Evolutionary conservation across 2,888 invertebrate genomes (phyloP).

Genomic region (Gymnosoma rotundatum): DNA sequence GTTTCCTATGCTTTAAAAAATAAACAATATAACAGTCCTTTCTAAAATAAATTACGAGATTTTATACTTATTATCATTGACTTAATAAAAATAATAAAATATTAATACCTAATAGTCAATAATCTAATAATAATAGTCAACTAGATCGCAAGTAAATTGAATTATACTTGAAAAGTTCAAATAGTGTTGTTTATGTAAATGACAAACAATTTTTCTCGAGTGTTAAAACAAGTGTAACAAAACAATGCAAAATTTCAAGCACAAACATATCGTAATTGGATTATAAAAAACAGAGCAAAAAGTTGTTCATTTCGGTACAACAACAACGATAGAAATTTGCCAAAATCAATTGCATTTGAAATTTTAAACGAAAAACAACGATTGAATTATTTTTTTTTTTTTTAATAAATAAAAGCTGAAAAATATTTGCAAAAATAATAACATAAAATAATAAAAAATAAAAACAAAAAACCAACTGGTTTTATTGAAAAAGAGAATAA

Average conservation of each 20-base stretch:
- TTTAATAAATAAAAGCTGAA: conserved; percentile 15
- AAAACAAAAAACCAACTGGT: conserved; percentile 8
- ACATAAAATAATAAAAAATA: conserved; percentile 7
- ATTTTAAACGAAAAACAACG: conserved; percentile 69
- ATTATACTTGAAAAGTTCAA: no score
- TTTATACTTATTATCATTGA: no score
- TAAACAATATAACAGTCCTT: no score
- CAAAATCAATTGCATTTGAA: conserved; percentile 69
- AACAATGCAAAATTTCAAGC: conserved; percentile 48
- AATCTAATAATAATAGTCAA: no score
- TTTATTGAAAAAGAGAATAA: background rate
- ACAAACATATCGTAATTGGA: conserved; percentile 64
- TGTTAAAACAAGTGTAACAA: conserved; percentile 27
- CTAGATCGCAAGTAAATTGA: no score
- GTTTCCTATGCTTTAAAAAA: no score
- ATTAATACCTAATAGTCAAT: no score
- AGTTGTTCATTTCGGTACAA: conserved; percentile 38
- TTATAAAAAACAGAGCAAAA: conserved; percentile 48
- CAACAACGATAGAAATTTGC: conserved; percentile 43
- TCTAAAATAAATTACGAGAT: no score
- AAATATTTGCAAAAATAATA: background rate
- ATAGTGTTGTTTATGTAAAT: background rate
- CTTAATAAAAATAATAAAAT: no score
- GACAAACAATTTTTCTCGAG: conserved; percentile 33
- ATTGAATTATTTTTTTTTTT: conserved; percentile 36